Evolutionary conservation across 2,113 vertebrate species (phyloP).

Genomic region (Psophia crepitans): DNA sequence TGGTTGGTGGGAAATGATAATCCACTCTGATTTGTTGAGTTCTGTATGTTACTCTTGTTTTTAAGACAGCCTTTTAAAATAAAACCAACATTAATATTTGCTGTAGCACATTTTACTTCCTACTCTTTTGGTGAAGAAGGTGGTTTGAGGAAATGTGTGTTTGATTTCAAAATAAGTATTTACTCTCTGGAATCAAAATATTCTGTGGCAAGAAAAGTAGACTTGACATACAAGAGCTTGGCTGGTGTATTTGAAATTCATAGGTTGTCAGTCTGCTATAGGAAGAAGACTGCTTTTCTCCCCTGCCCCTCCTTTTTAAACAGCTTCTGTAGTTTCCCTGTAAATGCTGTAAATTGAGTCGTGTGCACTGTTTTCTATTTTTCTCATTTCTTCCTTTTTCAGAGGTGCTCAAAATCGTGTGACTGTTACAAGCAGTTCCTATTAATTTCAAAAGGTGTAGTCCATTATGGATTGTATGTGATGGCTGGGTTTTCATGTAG

Average conservation of each 20-base stretch:
- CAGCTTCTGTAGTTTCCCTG: neutral
- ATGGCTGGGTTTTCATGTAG: neutral
- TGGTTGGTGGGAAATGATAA: neutral
- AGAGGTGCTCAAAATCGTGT: neutral
- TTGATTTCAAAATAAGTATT: neutral
- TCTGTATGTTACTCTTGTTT: neutral
- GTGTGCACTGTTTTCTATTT: neutral
- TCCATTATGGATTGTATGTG: neutral
- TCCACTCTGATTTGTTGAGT: neutral
- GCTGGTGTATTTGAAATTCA: neutral
- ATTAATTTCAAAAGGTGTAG: neutral
- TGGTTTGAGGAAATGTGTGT: neutral
- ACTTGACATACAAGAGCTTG: accelerated
- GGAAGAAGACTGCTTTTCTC: neutral
- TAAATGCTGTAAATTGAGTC: neutral
- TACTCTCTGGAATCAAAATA: neutral
- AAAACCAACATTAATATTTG: neutral
- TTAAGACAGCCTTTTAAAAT: neutral
- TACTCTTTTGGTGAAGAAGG: neutral
- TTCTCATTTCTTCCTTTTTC: neutral
- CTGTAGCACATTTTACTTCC: neutral
- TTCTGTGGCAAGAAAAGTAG: neutral
- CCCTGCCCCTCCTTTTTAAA: accelerated
- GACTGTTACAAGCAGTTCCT: neutral
- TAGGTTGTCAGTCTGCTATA: neutral